Conservation (phyloP, 2,888 invertebrate genomes). For the Hypena proboscidalis region DNA sequence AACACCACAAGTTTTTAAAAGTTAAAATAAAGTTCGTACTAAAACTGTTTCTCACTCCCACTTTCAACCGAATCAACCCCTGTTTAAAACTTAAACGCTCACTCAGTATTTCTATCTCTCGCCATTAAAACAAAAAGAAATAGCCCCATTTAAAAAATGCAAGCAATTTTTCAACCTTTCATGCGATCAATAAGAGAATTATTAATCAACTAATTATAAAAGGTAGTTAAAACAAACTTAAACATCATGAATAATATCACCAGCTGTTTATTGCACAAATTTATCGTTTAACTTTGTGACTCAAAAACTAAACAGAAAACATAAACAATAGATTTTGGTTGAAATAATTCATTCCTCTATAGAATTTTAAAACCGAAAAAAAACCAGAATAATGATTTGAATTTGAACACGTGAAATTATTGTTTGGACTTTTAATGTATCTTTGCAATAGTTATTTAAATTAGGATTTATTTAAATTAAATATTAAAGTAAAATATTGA, state of each 20-base stretch:
- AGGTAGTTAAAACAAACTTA: conserved; percentile 76
- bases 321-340: conserved; percentile 73
- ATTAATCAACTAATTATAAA: conserved; percentile 70
- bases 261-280: conserved; percentile 77
- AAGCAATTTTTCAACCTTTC: conserved; percentile 45
- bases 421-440: no score
- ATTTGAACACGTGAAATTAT: no score
- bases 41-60: neutral
- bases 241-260: conserved; percentile 79
- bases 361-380: no score
- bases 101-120: conserved; percentile 19
- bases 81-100: conserved; percentile 12
- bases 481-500: no score
- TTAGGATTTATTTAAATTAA: no score
- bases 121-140: conserved; percentile 29
- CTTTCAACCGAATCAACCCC: conserved; percentile 7
- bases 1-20: no score
- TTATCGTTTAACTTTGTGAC: conserved; percentile 73
- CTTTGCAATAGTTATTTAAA: no score
- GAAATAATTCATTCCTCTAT: conserved; percentile 61
- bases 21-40: no score
- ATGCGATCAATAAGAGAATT: conserved; percentile 56
- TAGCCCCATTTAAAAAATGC: conserved; percentile 39
- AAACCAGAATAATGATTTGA: no score
- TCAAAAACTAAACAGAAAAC: conserved; percentile 75